A percentile compares a stretch with the other conserved stretches of the same genome.
Conservation (phyloP, 2,113 vertebrate species). For the Bothrops jararaca region DNA sequence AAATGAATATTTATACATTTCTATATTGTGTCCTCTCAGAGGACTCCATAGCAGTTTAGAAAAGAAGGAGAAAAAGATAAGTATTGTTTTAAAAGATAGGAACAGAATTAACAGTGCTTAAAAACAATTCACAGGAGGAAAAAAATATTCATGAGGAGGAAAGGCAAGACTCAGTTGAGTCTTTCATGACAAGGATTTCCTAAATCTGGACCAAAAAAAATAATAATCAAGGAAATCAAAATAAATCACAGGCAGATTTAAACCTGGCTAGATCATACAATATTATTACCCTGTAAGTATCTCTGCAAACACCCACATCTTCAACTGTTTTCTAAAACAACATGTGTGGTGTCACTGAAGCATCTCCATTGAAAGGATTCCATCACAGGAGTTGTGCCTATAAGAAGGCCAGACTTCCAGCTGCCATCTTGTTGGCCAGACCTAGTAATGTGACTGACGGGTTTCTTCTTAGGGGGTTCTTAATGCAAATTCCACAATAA, state of each 20-base stretch:
- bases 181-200: background rate
- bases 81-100: background rate
- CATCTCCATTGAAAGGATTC: background rate
- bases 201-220: background rate
- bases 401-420: background rate
- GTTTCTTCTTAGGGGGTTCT: background rate
- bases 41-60: background rate
- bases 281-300: background rate
- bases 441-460: background rate
- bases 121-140: background rate
- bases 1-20: slow-evolving; percentile 45
- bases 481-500: background rate
- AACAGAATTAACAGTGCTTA: background rate
- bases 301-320: background rate
- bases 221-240: background rate
- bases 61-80: background rate
- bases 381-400: background rate
- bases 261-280: background rate
- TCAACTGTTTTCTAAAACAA: background rate
- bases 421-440: background rate
- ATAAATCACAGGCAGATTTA: background rate
- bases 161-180: background rate
- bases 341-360: background rate
- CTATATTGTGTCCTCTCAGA: background rate
- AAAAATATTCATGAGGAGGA: background rate